Conservation (phyloP, 2,888 invertebrate genomes). For the Tupiocoris notatus region DNA sequence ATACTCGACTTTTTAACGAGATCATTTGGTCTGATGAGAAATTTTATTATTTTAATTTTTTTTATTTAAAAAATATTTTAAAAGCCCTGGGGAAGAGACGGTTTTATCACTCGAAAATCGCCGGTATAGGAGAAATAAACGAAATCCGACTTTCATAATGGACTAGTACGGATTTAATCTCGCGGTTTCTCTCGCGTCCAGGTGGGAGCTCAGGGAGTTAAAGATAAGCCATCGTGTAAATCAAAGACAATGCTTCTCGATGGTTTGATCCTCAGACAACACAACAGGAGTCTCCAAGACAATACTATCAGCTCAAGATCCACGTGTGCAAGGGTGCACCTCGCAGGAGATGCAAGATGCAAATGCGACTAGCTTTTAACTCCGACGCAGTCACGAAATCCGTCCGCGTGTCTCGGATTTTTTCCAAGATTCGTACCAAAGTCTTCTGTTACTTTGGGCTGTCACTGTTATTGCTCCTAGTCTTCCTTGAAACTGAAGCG, state of each 20-base stretch:
- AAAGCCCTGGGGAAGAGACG: too few relatives aligned
- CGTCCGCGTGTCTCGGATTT: constrained; percentile 15
- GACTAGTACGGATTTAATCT: not conserved
- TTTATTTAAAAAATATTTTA: too few relatives aligned
- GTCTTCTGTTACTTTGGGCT: not conserved
- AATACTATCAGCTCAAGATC: constrained; percentile 32
- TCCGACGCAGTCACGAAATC: constrained; percentile 37
- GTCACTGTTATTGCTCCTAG: not conserved
- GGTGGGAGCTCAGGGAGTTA: not conserved
- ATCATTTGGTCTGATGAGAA: too few relatives aligned
- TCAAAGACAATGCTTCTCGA: not conserved
- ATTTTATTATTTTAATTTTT: too few relatives aligned
- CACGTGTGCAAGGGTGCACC: not conserved
- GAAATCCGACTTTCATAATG: too few relatives aligned
- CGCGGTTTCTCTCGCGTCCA: not conserved
- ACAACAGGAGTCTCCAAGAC: constrained; percentile 6
- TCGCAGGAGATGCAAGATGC: constrained; percentile 31
- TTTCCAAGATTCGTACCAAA: not conserved
- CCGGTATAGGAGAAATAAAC: too few relatives aligned
- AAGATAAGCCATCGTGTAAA: not conserved
- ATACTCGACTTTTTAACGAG: too few relatives aligned
- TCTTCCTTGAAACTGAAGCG: not conserved
- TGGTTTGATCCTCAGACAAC: not conserved
- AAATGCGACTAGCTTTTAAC: constrained; percentile 9
- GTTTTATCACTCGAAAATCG: too few relatives aligned